Base-by-base conservation (phyloP, 2,113 vertebrate species). In the Cephalopterus ornatus region DNA sequence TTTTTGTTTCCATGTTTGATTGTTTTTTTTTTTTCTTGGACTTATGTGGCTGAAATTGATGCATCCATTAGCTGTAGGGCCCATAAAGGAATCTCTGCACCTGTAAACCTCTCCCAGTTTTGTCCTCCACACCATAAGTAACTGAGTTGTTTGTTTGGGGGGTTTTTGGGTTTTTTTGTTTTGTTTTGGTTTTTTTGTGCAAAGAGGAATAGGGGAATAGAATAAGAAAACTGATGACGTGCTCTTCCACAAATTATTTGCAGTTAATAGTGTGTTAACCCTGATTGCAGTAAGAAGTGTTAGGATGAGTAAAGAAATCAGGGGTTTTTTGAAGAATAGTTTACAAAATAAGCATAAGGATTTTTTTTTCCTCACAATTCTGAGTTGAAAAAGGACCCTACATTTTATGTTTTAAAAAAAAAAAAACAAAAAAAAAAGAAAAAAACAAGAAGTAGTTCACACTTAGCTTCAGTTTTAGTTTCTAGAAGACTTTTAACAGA, bases 11-110 rank as follows among this genome's bases (percentile, higher is more conserved):
- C 0, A 14, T 33, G 7, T 26, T 47, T 39, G 2, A 33, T 26
- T 53, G 16, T 8, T 50, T 4, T 2, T 18, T 30, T 7, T 63
- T 56, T 71, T 3, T 0, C 16, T 75, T 6, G 35, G 4, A 3
- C 5, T 18, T 59, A 12, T 5, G 6, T 46, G 24, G 16, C 21
- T 83, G 28, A 89, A 89, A 53, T 14, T 35, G 4, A 49, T 62
- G 23, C 14, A 13, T 70, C 39, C 19, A 4, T 49, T 23, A 49
- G 14, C 23, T 82, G 6, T 16, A 66, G 33, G 28, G 6, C 1
- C 3, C 50, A 33, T 12, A 62, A 62, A 67, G 8, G 14, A 58
- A 6, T 16, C 18, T 46, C 23, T 71, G 14, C 2, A 2, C 10
- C 23, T 73, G 1, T 26, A 39, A 74, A 15, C 18, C 5, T 72